phyloP scores from a whole-genome alignment of 2,797 vertebrate genomes.

The Alcedo atthis region DNA sequence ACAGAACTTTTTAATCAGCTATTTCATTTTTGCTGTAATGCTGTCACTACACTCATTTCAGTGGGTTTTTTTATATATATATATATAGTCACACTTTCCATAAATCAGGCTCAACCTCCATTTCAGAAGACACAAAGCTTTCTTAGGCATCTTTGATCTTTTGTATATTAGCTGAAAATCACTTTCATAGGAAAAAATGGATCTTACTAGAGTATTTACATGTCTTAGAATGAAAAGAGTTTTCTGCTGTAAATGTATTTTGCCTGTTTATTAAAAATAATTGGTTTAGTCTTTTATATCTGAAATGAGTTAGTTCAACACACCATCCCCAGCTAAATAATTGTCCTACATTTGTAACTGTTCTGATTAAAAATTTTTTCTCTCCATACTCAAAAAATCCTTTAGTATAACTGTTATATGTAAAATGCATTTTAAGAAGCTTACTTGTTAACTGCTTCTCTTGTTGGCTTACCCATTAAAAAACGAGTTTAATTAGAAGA shows the following conservation, averaged over 20 bases:
- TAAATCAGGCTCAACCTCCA: neutral
- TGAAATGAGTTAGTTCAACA: neutral
- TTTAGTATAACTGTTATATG: neutral
- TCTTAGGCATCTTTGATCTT: constrained; percentile 19
- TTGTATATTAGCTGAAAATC: neutral
- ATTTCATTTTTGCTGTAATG: neutral
- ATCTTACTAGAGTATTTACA: neutral
- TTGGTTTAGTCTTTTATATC: neutral
- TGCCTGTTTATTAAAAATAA: neutral
- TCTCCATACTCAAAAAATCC: neutral
- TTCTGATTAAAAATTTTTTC: neutral
- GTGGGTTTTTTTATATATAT: neutral
- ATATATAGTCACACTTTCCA: neutral
- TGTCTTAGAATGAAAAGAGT: neutral
- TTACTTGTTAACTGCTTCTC: neutral
- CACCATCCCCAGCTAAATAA: neutral
- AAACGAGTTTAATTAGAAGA: neutral
- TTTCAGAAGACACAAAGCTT: constrained; percentile 30
- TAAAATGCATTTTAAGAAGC: constrained; percentile 33
- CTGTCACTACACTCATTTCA: neutral
- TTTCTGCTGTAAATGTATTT: neutral
- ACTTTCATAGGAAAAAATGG: neutral
- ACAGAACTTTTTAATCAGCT: neutral
- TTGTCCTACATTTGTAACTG: neutral
- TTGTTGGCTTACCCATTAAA: constrained; percentile 2